Base-by-base conservation (phyloP, 2,113 vertebrate genomes). In the Piprites chloris region DNA sequence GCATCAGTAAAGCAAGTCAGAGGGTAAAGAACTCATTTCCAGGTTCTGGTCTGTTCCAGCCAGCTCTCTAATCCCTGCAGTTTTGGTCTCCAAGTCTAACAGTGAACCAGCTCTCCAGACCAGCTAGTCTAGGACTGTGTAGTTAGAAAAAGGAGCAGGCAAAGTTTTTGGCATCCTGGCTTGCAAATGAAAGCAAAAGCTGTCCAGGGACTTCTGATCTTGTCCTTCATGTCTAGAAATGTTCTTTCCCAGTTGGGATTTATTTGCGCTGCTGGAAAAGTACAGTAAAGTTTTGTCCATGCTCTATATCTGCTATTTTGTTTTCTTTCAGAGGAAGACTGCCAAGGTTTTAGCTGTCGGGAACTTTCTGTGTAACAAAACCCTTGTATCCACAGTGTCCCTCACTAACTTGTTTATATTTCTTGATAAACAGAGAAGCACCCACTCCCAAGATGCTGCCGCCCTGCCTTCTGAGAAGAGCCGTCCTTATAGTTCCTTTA, bases 401-500 rank as follows among this genome's bases (percentile, higher is more conserved):
- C 37, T 95, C 77, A 53, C 44, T 95, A 35, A 82, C 46, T 68
- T 82, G 27, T 89, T 94, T 72, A 1, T 93, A 22, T 85, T 39
- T 83, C 46, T 41, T 78, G 32, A 52, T 72, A 44, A 81, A 85
- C 85, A 95, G 93, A 79, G 90, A 80, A 93, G 69, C 37, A 32
- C 46, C 72, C 5, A 6, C 76, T 89, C 88, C 81, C 91, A 91
- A 86, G 89, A 97, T 97, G 97, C 62, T 95, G 94, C 59, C 62
- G n/a, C 26, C 76, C 61, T 94, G 76, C 59, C 63, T 95, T 46
- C 85, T 95, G 56, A 95, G 90, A 91, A 95, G 79, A 93, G 83
- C 85, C 9, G 1, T 97, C 78, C 62, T 94, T 77, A 55, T 93
- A 61, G 85, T 97, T 89, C 91, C 97, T 94, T 87, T 98, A 23